These are phyloP conservation scores for Meghimatium bilineatum DNA, from an alignment of 2,888 invertebrate species.

Conservation along the genomic window DNA sequence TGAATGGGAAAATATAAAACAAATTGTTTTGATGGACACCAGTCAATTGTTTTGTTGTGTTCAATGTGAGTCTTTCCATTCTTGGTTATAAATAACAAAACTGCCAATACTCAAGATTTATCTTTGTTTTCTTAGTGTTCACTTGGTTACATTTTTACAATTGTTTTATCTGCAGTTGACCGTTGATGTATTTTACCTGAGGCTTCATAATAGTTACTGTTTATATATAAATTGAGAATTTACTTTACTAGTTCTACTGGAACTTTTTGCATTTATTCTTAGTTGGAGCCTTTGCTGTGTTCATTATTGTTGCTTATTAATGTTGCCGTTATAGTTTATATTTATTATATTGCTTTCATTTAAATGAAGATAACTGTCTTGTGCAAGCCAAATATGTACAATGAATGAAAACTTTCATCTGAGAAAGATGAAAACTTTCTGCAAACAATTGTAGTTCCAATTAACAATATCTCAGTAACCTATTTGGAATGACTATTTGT, in stretches of 20 bases:
- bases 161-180: neutral
- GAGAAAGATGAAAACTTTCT: too few species aligned
- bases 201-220: neutral
- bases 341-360: neutral
- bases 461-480: neutral
- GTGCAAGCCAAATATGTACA: neutral
- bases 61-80: neutral
- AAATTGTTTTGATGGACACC: neutral
- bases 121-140: neutral
- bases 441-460: too few species aligned
- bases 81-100: neutral
- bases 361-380: neutral
- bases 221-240: neutral
- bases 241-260: neutral
- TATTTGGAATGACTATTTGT: neutral
- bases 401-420: too few species aligned
- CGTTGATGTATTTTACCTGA: too few species aligned
- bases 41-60: neutral
- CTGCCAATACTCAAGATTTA: neutral
- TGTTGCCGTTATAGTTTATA: neutral
- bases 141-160: neutral
- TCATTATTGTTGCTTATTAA: neutral
- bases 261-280: neutral
- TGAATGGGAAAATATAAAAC: neutral
- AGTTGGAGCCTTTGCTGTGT: neutral